Conservation (phyloP, 2,888 invertebrate species). For the Glyphotaelius pellucidus region DNA sequence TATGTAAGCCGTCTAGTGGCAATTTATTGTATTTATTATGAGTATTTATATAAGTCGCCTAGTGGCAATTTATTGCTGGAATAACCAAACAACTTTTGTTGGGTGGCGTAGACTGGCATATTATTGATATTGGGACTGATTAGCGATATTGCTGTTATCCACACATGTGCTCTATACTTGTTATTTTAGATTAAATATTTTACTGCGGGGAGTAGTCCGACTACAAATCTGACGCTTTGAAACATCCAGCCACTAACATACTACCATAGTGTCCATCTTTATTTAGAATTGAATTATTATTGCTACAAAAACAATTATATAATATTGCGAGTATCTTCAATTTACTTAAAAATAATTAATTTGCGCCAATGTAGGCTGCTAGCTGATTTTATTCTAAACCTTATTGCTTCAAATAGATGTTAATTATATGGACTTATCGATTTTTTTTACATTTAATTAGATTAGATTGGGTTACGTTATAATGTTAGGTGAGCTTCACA, state of each 20-base stretch:
- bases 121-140: background rate
- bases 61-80: background rate
- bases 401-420: background rate
- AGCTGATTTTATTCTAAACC: background rate
- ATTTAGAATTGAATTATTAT: background rate
- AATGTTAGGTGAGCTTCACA: background rate
- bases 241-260: background rate
- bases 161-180: background rate
- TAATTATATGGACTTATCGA: background rate
- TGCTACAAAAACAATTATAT: background rate
- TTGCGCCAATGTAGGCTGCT: background rate
- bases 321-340: background rate
- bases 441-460: too few relatives aligned
- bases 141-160: background rate
- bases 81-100: background rate
- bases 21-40: too few relatives aligned
- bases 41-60: too few relatives aligned
- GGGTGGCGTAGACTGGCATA: background rate
- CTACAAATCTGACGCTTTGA: background rate
- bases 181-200: background rate
- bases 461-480: background rate
- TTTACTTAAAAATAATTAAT: background rate
- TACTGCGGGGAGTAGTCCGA: too few relatives aligned
- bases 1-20: background rate
- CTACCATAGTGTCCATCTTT: background rate